phyloP scores from a whole-genome alignment of 2,888 invertebrate species.

The Latrodectus elegans region DNA sequence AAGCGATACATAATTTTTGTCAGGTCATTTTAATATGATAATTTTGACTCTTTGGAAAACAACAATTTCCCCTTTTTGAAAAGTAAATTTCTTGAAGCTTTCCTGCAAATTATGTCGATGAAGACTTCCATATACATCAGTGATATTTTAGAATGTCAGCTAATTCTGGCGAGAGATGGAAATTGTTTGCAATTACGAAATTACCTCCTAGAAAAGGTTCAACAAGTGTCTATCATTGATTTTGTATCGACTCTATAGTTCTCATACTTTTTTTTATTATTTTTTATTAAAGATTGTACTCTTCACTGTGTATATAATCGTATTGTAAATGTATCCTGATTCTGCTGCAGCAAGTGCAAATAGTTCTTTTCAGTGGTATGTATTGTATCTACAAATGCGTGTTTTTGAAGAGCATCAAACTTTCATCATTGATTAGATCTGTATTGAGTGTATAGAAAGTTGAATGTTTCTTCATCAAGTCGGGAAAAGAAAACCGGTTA shows the following conservation, averaged over 20 bases:
- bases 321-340: conserved; percentile 45
- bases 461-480: no score
- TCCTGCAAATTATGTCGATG: conserved; percentile 45
- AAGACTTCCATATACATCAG: conserved; percentile 65
- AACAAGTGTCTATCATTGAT: conserved; percentile 2
- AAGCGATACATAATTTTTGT: conserved; percentile 41
- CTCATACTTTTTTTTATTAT: conserved; percentile 29
- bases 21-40: conserved; percentile 24
- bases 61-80: conserved; percentile 58
- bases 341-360: neutral
- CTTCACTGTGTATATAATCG: conserved; percentile 28
- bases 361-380: conserved; percentile 66
- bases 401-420: conserved; percentile 7
- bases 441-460: no score
- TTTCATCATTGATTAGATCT: no score
- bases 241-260: conserved; percentile 8
- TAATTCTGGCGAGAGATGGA: neutral
- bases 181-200: conserved; percentile 60
- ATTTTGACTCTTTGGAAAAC: conserved; percentile 54
- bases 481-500: no score
- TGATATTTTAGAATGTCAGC: conserved; percentile 7
- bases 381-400: conserved; percentile 55
- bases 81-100: conserved; percentile 4
- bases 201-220: conserved; percentile 1
- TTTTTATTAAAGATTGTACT: neutral